Evolutionary conservation across 35 echinoderm and acorn worm genomes (phyloP).

Genomic region (Eucidaris tribuloides): DNA sequence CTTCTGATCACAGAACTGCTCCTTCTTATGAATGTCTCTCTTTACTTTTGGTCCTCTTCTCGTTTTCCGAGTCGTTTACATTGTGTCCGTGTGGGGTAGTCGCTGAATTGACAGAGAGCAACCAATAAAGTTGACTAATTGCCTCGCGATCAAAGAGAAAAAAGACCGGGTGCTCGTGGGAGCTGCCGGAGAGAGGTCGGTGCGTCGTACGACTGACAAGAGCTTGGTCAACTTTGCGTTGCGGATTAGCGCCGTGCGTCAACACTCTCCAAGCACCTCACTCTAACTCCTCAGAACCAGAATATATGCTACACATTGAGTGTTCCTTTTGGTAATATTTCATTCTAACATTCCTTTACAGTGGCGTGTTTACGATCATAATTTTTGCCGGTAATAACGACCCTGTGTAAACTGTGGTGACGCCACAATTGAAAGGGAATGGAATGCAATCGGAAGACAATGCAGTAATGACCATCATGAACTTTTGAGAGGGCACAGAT

Average conservation of each 20-base stretch:
- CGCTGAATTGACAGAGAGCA: background rate
- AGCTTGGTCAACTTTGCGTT: conserved; percentile 9
- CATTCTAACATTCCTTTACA: too few species aligned
- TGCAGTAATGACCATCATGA: too few species aligned
- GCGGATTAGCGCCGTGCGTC: conserved; percentile 6
- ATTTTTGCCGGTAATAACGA: too few species aligned
- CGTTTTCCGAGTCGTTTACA: conserved; percentile 3
- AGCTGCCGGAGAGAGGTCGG: background rate
- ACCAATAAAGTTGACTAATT: conserved; percentile 19
- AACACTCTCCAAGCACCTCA: background rate
- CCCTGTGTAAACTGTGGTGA: too few species aligned
- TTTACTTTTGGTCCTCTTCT: conserved; percentile 6
- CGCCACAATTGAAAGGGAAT: too few species aligned
- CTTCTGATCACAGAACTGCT: too few species aligned
- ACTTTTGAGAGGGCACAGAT: too few species aligned
- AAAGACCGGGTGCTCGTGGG: conserved; percentile 8
- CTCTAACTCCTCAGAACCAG: background rate
- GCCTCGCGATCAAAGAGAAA: background rate
- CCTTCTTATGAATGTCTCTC: too few species aligned
- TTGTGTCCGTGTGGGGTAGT: background rate
- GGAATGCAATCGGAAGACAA: too few species aligned
- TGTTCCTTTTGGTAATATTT: too few species aligned
- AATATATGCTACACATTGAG: too few species aligned
- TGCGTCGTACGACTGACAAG: background rate
- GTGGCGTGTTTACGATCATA: too few species aligned